Evolutionary conservation across 1,140 invertebrate species (phyloP).

Genomic region (Cheumatopsyche charites): DNA sequence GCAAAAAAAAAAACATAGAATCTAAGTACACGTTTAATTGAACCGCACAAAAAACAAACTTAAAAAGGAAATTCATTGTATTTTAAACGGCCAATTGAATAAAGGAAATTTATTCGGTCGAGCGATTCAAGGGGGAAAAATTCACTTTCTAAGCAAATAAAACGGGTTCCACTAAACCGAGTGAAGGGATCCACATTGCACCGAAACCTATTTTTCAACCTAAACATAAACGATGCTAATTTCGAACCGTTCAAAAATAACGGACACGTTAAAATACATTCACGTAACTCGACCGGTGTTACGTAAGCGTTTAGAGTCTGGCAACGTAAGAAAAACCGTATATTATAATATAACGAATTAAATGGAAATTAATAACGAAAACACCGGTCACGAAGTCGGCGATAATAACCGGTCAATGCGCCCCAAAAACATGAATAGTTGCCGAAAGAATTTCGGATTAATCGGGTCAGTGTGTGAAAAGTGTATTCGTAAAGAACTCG

Average conservation of each 20-base stretch:
- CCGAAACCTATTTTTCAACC: no score
- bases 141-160: neutral
- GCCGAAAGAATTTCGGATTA: slow-evolving; percentile 19
- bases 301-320: neutral
- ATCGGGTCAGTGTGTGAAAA: slow-evolving; percentile 35
- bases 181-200: neutral
- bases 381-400: slow-evolving; percentile 6
- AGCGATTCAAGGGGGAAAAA: neutral
- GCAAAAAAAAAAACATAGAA: no score
- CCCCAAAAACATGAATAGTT: slow-evolving; percentile 30
- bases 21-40: no score
- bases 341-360: slow-evolving; percentile 1
- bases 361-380: slow-evolving; percentile 1
- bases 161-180: neutral
- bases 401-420: slow-evolving; percentile 31
- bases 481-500: slow-evolving; percentile 6
- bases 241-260: neutral
- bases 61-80: no score
- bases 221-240: neutral
- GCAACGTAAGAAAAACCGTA: slow-evolving; percentile 9
- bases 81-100: slow-evolving; percentile 1
- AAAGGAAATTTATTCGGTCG: neutral
- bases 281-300: slow-evolving; percentile 1
- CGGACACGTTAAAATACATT: no score
- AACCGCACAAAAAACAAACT: no score